Conservation (phyloP, 35 echinoderm and acorn worm species). For the Ophioderma brevispina region DNA sequence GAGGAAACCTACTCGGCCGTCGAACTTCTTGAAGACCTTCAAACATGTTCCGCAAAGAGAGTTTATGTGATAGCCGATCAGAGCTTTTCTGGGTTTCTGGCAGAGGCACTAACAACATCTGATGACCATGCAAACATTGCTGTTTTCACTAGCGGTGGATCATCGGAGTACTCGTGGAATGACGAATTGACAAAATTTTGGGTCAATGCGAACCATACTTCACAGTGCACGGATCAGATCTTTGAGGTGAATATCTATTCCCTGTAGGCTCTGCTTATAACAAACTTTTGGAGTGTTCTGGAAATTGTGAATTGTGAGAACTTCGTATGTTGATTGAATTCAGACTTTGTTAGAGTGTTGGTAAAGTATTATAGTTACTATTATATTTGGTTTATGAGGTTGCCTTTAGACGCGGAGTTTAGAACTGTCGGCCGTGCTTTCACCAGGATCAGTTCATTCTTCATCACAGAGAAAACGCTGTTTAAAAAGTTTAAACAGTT, state of each 20-base stretch:
- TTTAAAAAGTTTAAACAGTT: too few relatives aligned
- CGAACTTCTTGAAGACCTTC: constrained; percentile 79
- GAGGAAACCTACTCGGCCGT: constrained; percentile 60
- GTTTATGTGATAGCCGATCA: constrained; percentile 93
- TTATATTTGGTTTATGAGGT: too few relatives aligned
- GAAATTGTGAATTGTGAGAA: too few relatives aligned
- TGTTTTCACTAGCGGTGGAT: constrained; percentile 80
- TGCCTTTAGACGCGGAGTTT: too few relatives aligned
- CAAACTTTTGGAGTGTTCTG: too few relatives aligned
- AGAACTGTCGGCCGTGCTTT: too few relatives aligned
- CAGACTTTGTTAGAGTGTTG: too few relatives aligned
- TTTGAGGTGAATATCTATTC: constrained; percentile 75
- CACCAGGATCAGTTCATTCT: too few relatives aligned
- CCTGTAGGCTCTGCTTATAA: too few relatives aligned
- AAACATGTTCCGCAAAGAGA: constrained; percentile 66
- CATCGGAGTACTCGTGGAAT: constrained; percentile 82
- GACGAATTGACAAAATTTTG: constrained; percentile 78
- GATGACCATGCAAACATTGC: constrained; percentile 44
- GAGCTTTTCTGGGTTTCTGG: constrained; percentile 86
- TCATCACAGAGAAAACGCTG: too few relatives aligned
- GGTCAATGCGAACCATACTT: constrained; percentile 77
- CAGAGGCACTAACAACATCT: constrained; percentile 11
- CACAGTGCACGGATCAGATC: constrained; percentile 68
- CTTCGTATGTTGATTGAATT: too few relatives aligned
- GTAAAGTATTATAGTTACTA: too few relatives aligned